Base-by-base conservation (phyloP, 2,888 invertebrate genomes). In the Listrodromus nycthemerus region DNA sequence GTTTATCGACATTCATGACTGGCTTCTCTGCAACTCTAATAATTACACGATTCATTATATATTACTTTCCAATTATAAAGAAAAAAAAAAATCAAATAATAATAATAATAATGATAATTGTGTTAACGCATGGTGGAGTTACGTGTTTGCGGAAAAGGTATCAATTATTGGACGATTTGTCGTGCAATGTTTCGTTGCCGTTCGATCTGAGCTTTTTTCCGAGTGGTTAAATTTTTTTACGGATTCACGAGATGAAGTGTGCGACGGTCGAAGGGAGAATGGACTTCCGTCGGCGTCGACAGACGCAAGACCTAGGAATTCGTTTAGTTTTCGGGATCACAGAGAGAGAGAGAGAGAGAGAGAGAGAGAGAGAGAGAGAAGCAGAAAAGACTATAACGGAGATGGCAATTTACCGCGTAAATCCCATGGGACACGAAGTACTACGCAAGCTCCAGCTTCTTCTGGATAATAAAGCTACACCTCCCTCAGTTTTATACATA, bases 351-450 rank as follows among this genome's bases (percentile, higher is more conserved):
- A 30, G 30, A 30, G n/a, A 2, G 7, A 33, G 33, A 8, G 2
- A 27, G 10, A 24, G 58, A 30, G 30, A n/a, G n/a, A 55, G 24
- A 55, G 50, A 19, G 10, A 24, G 58, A 30, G 30, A 30, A 30
- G 6, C 33, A 33, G 33, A 8, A 13, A 27, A 24, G 27, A 30
- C 58, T 30, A 27, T 58, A 58, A 58, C n/a, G 19, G 37, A 65
- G 19, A 37, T 37, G 33, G 63, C 63, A 65, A 65, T 37, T 65
- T 65, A 19, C 33, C 37, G 63, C 33, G 33, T n/a, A 65, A 65
- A 37, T 65, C 33, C 37, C 33, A 4, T 19, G 63, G 19, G 63
- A 37, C 19, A 37, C 33, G 58, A 37, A 65, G 8, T 37, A 19
- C 19, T 65, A 19, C 19, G 19, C 33, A 19, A 37, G 33, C 63